Base-by-base conservation (phyloP, 2,888 invertebrate species). In the Venusia cambrica region DNA sequence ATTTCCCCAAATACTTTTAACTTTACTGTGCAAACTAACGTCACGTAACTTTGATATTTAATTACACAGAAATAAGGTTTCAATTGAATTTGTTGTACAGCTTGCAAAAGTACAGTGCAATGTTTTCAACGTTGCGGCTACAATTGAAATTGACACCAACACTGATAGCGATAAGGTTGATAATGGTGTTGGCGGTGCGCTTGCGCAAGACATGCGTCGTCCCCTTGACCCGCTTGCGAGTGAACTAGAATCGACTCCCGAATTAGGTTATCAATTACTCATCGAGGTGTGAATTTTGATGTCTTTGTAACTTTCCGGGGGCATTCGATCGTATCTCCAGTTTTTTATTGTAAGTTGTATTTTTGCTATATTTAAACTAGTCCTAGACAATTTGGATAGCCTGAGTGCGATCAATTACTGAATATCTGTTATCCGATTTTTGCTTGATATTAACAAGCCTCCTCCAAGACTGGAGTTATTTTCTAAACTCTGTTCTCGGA, bases 151-250 rank as follows among this genome's bases (percentile, higher is more conserved):
- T 24, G 24, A 24, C 5, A 33, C 48, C 38, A 48, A 37, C 14
- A 2, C 14, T 8, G 15, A 10, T 17, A 14, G n/a, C 1, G 8
- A 44, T 54, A 66, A 46, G 53, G 61, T 57, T 50, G 32, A 52
- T 48, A 53, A 36, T 52, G 36, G 29, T 41, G 38, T 34, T 8
- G 33, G 39, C 45, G 49, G 46, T 48, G 49, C 48, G 62, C 59
- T 64, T 62, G 64, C 71, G 69, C 62, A 69, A 68, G 46, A 41
- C 38, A 44, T 26, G 51, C 44, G 45, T 37, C 40, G 56, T 62
- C 54, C 62, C 77, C 77, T 77, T 77, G 77, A 75, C 77, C 73
- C 47, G 63, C 55, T 68, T 69, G 48, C 45, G 58, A 42, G 28
- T 55, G 61, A 52, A 62, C 68, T 66, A 66, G 69, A 68, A 66